Evolutionary conservation across 1,140 invertebrate genomes (phyloP).

Genomic region (Leptopilina clavipes): DNA sequence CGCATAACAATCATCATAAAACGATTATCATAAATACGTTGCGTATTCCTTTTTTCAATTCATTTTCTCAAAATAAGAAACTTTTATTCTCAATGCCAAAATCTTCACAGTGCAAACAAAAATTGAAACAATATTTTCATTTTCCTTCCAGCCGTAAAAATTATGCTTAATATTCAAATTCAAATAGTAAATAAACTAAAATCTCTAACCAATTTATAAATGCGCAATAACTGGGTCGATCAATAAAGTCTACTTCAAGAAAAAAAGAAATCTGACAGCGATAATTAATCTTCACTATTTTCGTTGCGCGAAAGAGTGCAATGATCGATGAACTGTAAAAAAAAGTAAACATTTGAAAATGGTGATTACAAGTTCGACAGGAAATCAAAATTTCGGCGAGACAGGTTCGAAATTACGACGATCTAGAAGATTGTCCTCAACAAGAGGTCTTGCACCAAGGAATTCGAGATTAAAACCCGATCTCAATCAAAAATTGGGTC

Average conservation of each 20-base stretch:
- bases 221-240: neutral
- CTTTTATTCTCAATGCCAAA: neutral
- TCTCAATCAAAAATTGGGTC: constrained; percentile 49
- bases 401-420: constrained; percentile 61
- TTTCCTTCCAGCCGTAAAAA: too few species aligned
- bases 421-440: constrained; percentile 76
- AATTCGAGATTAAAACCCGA: constrained; percentile 45
- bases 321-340: neutral
- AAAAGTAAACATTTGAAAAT: constrained; percentile 43
- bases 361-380: constrained; percentile 57
- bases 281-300: constrained; percentile 4
- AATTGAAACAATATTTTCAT: too few species aligned
- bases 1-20: constrained; percentile 52
- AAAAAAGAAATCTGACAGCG: neutral
- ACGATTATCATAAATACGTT: constrained; percentile 44
- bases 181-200: too few species aligned
- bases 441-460: constrained; percentile 73
- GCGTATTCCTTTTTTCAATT: constrained; percentile 11
- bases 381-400: constrained; percentile 52
- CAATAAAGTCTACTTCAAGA: neutral
- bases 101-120: neutral
- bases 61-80: too few species aligned
- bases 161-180: too few species aligned
- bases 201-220: neutral
- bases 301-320: too few species aligned